Conservation (phyloP, 2,888 invertebrate genomes). For the Melikaiella ostensackeni region DNA sequence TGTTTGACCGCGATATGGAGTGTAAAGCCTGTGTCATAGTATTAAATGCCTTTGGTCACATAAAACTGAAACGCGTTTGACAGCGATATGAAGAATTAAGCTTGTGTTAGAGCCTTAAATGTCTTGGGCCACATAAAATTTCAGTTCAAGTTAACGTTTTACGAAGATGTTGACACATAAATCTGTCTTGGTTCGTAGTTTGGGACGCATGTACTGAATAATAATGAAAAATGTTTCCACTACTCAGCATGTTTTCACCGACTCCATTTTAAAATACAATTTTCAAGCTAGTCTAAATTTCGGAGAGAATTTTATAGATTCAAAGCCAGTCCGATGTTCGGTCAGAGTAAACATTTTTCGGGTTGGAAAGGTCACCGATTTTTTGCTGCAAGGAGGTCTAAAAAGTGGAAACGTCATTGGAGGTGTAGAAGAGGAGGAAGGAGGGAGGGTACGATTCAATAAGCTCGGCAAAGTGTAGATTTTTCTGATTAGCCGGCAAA, state of each 20-base stretch:
- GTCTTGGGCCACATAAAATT: too few relatives aligned
- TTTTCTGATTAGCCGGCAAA: conserved; percentile 74
- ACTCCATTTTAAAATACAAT: not conserved
- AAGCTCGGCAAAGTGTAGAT: conserved; percentile 72
- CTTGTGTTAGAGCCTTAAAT: too few relatives aligned
- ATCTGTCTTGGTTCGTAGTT: too few relatives aligned
- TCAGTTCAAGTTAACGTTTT: too few relatives aligned
- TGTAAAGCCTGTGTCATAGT: too few relatives aligned
- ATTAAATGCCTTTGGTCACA: too few relatives aligned
- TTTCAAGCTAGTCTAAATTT: not conserved
- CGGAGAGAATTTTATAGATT: not conserved
- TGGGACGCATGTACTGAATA: too few relatives aligned
- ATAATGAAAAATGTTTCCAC: not conserved
- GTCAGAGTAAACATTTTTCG: not conserved
- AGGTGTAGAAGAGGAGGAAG: conserved; percentile 5
- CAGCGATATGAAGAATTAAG: too few relatives aligned
- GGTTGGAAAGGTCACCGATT: conserved; percentile 21
- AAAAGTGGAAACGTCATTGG: conserved; percentile 39
- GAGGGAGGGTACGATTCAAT: conserved; percentile 69
- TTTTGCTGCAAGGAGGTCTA: not conserved
- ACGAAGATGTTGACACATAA: too few relatives aligned
- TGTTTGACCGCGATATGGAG: too few relatives aligned
- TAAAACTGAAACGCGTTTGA: too few relatives aligned
- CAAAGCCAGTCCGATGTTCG: not conserved
- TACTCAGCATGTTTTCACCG: not conserved